Evolutionary conservation across 2,888 invertebrate genomes (phyloP).

Genomic region (Taenaris catops): DNA sequence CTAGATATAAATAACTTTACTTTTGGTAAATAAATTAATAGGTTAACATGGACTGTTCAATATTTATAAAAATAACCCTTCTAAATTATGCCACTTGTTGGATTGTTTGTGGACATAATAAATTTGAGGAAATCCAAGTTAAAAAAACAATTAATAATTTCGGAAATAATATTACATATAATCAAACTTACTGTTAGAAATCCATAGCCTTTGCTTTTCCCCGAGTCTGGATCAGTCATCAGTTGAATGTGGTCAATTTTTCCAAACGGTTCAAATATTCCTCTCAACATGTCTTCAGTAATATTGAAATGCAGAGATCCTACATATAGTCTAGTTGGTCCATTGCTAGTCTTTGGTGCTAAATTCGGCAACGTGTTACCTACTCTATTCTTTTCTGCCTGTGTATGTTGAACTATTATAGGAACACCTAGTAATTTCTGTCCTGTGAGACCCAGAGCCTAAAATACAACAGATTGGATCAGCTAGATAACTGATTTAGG

Average conservation of each 20-base stretch:
- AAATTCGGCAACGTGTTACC: slow-evolving; percentile 91
- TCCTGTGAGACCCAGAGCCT: slow-evolving; percentile 97
- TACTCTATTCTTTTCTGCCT: slow-evolving; percentile 96
- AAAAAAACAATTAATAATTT: too few species aligned
- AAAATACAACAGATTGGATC: too few species aligned
- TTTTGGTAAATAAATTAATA: too few species aligned
- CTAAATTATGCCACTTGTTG: too few species aligned
- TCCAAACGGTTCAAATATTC: slow-evolving; percentile 99
- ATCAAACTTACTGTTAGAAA: slow-evolving; percentile 93
- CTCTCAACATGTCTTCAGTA: slow-evolving; percentile 98
- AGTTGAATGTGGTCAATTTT: slow-evolving; percentile 97
- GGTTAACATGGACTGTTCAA: too few species aligned
- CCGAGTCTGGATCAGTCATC: slow-evolving; percentile 96
- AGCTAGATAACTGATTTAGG: too few species aligned
- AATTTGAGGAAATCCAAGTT: too few species aligned
- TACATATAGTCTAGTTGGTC: slow-evolving; percentile 98
- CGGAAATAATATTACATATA: too few species aligned
- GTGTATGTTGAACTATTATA: slow-evolving; percentile 98
- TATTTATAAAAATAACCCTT: too few species aligned
- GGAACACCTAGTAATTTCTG: slow-evolving; percentile 97
- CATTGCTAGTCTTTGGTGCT: slow-evolving; percentile 92
- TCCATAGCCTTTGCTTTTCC: slow-evolving; percentile 97
- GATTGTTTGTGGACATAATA: too few species aligned
- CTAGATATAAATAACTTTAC: too few species aligned
- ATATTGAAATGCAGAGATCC: slow-evolving; percentile 99